A percentile compares a stretch with the other conserved stretches of the same genome.
Evolutionary conservation across 2,113 vertebrate genomes (phyloP).

Genomic region (Ceuthmochares aereus): DNA sequence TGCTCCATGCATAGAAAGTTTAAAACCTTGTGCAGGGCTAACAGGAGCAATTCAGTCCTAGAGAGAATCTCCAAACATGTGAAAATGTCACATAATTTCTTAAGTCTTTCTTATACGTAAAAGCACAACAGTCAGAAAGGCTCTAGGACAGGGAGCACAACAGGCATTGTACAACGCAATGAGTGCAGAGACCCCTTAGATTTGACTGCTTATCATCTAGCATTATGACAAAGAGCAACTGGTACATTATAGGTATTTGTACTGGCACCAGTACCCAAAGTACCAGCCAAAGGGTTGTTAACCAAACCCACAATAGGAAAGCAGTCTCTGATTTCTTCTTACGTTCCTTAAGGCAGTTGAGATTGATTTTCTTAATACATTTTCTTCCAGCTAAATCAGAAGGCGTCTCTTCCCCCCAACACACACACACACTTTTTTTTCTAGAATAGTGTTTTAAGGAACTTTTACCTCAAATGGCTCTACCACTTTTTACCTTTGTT

Average conservation of each 20-base stretch:
- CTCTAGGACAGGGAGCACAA: neutral
- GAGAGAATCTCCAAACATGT: neutral
- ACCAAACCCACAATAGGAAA: slow-evolving; percentile 52
- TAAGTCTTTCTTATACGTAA: neutral
- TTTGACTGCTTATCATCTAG: slow-evolving; percentile 4
- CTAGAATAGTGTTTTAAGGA: neutral
- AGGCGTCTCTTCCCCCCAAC: neutral
- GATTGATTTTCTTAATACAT: neutral
- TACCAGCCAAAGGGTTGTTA: slow-evolving; percentile 28
- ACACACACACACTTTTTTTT: neutral
- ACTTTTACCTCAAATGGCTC: neutral
- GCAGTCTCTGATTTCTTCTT: slow-evolving; percentile 31
- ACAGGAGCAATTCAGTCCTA: neutral
- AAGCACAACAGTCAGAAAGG: neutral
- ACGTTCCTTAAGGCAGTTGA: slow-evolving; percentile 4
- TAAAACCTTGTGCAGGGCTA: neutral
- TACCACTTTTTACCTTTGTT: neutral
- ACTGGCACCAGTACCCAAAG: neutral
- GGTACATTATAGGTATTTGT: slow-evolving; percentile 45
- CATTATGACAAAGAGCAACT: slow-evolving; percentile 16
- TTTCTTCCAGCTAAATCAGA: slow-evolving; percentile 13
- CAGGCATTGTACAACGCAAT: neutral
- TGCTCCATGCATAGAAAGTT: neutral
- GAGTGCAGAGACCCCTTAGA: neutral
- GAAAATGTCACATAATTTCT: neutral